Base-by-base conservation (phyloP, 2,888 invertebrate genomes). In the Tipula unca region DNA sequence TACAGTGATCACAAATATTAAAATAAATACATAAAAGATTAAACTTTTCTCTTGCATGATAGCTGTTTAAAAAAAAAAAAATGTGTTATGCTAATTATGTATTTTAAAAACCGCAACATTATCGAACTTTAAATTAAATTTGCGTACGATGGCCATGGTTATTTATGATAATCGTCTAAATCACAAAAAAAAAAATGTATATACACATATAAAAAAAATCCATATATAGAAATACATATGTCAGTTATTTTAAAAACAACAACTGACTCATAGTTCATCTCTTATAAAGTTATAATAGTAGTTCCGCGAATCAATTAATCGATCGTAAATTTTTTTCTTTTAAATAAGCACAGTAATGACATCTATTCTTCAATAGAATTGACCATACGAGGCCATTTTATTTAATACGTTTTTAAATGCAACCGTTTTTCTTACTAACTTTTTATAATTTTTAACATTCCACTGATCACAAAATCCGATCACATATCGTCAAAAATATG, bases 1-100 rank as follows among this genome's bases (percentile, higher is more conserved):
- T 69, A 69, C 69, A 69, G 25, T 69, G 69, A 69, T 69, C 69
- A 69, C 69, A 69, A 69, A 69, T 69, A 69, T 69, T 69, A 69
- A 8, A 17, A 25, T 48, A 69, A 10, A 13, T 25, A 69, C 69
- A 69, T n/a, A 69, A 25, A 48, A 25, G 25, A 69, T 69, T 69
- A 69, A n/a, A 69, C 69, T 69, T 69, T 69, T 25, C 20, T 69
- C 69, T 69, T 69, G 17, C 17, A 17, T 17, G 6, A 69, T 69
- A 25, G 69, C 25, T 69, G 25, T 13, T 17, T 54, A 6, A 3
- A 10, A 25, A 6, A 6, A 3, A 10, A 25, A 6, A 32, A 32
- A 1, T 69, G 3, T 69, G 69, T 69, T 69, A 10, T 25, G 48
- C 48, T 69, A 69, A n/a, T n/a, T n/a, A n/a, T n/a, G n/a, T n/a